Evolutionary conservation across 2,113 vertebrate genomes (phyloP), one percentile per base, ranked within the genome.

Genomic region (Suncus etruscus): DNA sequence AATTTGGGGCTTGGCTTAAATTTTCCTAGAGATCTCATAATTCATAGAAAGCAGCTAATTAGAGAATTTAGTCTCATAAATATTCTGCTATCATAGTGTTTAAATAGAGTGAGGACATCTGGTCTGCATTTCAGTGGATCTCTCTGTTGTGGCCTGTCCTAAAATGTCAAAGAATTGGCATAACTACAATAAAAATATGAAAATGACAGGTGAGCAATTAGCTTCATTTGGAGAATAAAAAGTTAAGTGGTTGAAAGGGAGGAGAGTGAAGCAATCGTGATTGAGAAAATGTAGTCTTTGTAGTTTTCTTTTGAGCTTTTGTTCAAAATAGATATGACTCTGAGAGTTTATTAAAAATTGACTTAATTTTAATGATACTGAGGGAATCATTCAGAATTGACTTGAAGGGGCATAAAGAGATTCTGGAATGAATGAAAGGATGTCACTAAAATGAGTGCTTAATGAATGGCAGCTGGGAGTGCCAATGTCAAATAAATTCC

Each of bases 1-100:
- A 96, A 97, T 97, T 98, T 97, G 96, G 98, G 83, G 93, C 92
- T 98, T 94, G 96, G 95, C 97, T 97, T 96, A 95, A 97, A 97
- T 97, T 96, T 95, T 92, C 97, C 97, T 90, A 96, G 90, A 86
- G 96, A 84, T 95, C 97, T 96, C 90, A 92, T 97, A 97, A 97
- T 97, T 98, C 96, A 97, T 54, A 86, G 91, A 81, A 94, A 95
- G 95, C 93, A 95, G 86, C 94, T 96, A 83, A 93, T 83, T 32
- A 87, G 93, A 92, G 91, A 94, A 82, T 70, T 96, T 93, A 58
- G 91, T 79, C 89, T 96, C 94, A 92, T 97, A 94, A 97, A 97
- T 94, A 97, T 97, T 98, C 97, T 96, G 90, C 97, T 97, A 96
- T 95, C 90, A 96, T 91, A 69, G 68, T 97, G 68, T 92, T 90